These are phyloP conservation scores for Lithophane ornitopus DNA, from an alignment of 2,888 invertebrate species.

Conservation along the genomic window DNA sequence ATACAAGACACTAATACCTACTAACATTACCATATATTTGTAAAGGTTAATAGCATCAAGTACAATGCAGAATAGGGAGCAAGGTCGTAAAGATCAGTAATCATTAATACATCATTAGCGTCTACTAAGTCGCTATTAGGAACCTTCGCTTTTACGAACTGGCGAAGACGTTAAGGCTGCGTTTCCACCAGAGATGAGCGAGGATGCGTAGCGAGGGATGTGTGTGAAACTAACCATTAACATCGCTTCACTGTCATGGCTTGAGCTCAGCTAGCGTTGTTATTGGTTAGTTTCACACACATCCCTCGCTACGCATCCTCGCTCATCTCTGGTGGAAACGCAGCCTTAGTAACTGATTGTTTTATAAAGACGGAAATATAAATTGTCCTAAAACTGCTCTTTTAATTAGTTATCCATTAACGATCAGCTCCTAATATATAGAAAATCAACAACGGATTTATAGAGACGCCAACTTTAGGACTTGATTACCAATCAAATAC, in stretches of 20 bases:
- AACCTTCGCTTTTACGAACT: slow-evolving; percentile 32
- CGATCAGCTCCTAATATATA: neutral
- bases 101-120: slow-evolving; percentile 60
- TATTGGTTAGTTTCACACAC: too few relatives aligned
- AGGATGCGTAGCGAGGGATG: too few relatives aligned
- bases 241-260: too few relatives aligned
- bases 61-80: slow-evolving; percentile 53
- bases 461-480: slow-evolving; percentile 4
- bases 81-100: slow-evolving; percentile 60
- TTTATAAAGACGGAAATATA: slow-evolving; percentile 11
- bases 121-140: slow-evolving; percentile 30
- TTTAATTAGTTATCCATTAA: neutral
- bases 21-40: slow-evolving; percentile 49
- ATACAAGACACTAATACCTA: slow-evolving; percentile 13
- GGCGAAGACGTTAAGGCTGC: slow-evolving; percentile 8
- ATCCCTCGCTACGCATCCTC: too few relatives aligned
- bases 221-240: too few relatives aligned
- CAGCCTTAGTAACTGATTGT: neutral
- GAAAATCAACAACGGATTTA: neutral
- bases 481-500: slow-evolving; percentile 28
- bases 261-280: too few relatives aligned
- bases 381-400: neutral
- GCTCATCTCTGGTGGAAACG: too few relatives aligned
- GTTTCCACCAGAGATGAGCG: too few relatives aligned
- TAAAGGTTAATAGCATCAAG: slow-evolving; percentile 60